A percentile compares a stretch with the other conserved stretches of the same genome.
phyloP scores from a whole-genome alignment of 2,797 vertebrate genomes.

The Schizothorax lantsangensis region DNA sequence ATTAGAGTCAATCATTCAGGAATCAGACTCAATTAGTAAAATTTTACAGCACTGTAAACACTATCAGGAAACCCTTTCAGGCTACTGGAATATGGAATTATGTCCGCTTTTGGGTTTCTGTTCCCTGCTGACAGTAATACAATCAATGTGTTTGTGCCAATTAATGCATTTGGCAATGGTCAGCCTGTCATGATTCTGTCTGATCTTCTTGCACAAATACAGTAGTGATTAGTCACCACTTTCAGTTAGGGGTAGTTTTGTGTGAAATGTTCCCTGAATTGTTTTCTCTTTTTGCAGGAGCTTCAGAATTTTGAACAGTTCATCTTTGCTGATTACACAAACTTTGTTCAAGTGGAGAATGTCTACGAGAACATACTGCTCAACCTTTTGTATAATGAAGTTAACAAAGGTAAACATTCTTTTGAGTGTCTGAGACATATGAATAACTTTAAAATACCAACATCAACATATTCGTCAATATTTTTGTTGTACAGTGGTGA shows the following conservation, averaged over 20 bases:
- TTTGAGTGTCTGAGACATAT: background rate
- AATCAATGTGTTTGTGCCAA: background rate
- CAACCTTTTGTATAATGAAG: conserved; percentile 81
- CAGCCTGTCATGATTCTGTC: background rate
- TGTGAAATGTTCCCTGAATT: background rate
- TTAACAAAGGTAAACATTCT: conserved; percentile 82
- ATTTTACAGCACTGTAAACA: background rate
- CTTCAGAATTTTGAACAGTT: conserved; percentile 90
- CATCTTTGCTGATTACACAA: conserved; percentile 90
- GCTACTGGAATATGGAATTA: background rate
- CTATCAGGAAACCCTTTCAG: background rate
- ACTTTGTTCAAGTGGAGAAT: conserved; percentile 88
- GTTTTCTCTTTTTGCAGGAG: conserved; percentile 75
- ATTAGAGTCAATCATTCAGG: background rate
- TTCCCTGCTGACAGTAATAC: background rate
- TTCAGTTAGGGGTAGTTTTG: background rate
- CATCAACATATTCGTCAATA: background rate
- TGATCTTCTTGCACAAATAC: background rate
- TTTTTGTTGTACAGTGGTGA: conserved; percentile 78
- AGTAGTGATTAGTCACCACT: background rate
- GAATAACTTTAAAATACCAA: background rate
- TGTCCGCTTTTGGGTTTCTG: background rate
- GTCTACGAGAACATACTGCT: conserved; percentile 88
- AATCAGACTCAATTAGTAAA: background rate
- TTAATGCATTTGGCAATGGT: background rate